Evolutionary conservation across 2,113 vertebrate genomes (phyloP), one percentile per base, ranked within the genome.

Genomic region (Hepsetus odoe): DNA sequence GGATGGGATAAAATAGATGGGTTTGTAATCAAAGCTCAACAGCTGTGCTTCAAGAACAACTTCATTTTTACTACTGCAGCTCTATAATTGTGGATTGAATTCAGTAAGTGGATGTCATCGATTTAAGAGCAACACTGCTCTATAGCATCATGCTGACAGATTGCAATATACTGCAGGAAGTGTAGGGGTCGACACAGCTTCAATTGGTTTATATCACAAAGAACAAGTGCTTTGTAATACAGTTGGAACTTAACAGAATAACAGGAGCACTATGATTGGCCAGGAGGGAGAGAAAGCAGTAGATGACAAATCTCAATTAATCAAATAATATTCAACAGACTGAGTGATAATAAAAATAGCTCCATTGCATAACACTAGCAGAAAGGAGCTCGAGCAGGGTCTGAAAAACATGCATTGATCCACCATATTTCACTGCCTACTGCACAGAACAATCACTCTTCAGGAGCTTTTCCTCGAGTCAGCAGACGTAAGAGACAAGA

Each of bases 401-500:
- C n/a, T n/a, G n/a, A 81, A 71, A 53, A 64, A 77, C n/a, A n/a
- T 38, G n/a, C 26, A 75, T 59, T 38, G 22, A 51, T 68, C 38
- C 62, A 30, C 28, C 35, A 64, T 28, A 70, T 85, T 46, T 56
- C 40, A 76, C n/a, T 30, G 20, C 67, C 84, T 82, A 84, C 83
- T 80, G 79, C 82, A 85, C 84, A 87, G 87, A 91, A 87, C 83
- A 82, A 89, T 90, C 74, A 85, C 53, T 55, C 56, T 64, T 69
- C 35, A 35, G 61, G n/a, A 66, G 72, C 58, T 83, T 80, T 83
- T 79, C 80, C 86, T 86, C 64, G 49, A 87, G 89, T 88, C 87
- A 91, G 87, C 89, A 89, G 88, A 89, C 85, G 85, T 83, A 89
- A 83, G 73, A 89, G 89, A 92, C 84, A 88, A 89, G 86, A 91